Conservation (phyloP, 2,113 vertebrate species). For the Indri indri region DNA sequence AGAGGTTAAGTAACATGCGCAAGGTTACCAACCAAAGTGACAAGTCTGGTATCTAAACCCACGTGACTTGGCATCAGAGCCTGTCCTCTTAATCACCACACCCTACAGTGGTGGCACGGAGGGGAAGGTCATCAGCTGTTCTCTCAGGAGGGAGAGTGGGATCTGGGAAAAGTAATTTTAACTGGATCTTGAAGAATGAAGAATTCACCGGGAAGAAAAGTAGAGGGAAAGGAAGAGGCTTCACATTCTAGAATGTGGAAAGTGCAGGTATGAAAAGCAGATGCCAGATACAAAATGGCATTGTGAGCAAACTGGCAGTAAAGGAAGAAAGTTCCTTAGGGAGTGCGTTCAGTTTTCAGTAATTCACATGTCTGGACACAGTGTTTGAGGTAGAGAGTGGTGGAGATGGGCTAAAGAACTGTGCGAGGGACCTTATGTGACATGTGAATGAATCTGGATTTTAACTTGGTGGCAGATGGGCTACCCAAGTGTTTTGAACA, state of each 20-base stretch:
- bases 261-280: background rate
- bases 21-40: background rate
- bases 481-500: conserved; percentile 47
- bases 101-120: background rate
- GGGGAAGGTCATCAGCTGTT: background rate
- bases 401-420: background rate
- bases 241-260: background rate
- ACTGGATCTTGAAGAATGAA: conserved; percentile 32
- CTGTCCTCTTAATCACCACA: background rate
- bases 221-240: background rate
- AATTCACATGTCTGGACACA: background rate
- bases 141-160: background rate
- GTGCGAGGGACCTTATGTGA: background rate
- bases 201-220: background rate
- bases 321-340: background rate
- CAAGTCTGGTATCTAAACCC: background rate
- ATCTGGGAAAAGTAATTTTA: background rate
- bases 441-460: conserved; percentile 10
- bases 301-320: background rate
- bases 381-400: background rate
- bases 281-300: background rate
- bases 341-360: background rate
- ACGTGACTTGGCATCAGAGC: background rate
- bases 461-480: conserved; percentile 62
- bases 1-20: background rate